Evolutionary conservation across 2,888 invertebrate species (phyloP).

Genomic region (Xanthia icteritia): DNA sequence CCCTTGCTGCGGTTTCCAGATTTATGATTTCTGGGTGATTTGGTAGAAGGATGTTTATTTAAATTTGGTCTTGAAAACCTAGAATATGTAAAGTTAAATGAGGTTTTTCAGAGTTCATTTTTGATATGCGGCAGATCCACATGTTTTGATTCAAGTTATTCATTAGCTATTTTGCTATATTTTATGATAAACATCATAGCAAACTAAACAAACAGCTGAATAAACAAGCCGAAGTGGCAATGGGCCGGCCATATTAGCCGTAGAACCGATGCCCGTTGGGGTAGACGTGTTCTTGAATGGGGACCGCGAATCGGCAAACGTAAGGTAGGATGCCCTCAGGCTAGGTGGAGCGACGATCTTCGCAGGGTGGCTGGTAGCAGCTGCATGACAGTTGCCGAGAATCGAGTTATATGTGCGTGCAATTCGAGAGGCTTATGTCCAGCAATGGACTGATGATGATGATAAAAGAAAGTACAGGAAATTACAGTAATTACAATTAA

Average conservation of each 20-base stretch:
- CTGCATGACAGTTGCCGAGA: not conserved
- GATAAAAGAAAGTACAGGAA: too few relatives aligned
- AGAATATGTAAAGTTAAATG: slow-evolving; percentile 37
- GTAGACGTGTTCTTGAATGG: not conserved
- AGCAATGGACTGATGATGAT: not conserved
- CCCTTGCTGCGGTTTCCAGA: slow-evolving; percentile 40
- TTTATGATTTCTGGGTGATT: slow-evolving; percentile 44
- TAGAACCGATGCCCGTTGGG: not conserved
- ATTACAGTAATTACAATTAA: too few relatives aligned
- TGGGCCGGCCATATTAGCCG: not conserved
- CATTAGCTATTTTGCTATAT: not conserved
- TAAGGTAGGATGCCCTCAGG: not conserved
- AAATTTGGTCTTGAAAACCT: not conserved
- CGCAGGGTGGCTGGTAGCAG: not conserved
- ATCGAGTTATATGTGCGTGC: not conserved
- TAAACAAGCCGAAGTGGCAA: not conserved
- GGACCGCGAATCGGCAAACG: not conserved
- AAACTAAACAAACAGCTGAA: not conserved
- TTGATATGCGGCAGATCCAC: not conserved
- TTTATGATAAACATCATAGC: not conserved
- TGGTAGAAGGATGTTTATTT: slow-evolving; percentile 32
- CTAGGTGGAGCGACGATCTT: not conserved
- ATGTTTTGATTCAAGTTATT: slow-evolving; percentile 5
- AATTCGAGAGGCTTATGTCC: not conserved
- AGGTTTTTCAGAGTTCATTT: slow-evolving; percentile 5